Percentiles rank a stretch among this genome's conserved stretches.
phyloP scores from a whole-genome alignment of 2,797 vertebrate genomes.

The Acropternis orthonyx region DNA sequence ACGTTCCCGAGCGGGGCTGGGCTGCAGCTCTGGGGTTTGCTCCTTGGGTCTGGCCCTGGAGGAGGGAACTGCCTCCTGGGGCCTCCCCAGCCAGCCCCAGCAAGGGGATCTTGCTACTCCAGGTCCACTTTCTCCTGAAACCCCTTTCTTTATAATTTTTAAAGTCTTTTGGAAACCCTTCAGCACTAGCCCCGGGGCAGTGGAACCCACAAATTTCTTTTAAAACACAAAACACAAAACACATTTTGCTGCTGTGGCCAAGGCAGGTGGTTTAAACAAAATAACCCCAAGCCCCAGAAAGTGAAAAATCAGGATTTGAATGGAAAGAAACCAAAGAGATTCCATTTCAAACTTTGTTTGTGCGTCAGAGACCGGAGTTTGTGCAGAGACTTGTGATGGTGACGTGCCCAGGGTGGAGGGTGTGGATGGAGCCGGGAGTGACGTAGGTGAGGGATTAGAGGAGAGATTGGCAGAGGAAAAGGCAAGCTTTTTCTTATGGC shows the following conservation, averaged over 20 bases:
- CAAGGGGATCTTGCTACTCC: accelerated
- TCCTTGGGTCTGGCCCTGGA: not conserved
- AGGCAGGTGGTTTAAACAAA: not conserved
- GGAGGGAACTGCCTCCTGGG: not conserved
- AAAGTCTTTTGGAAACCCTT: not conserved
- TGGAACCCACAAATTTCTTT: not conserved
- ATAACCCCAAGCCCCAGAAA: accelerated
- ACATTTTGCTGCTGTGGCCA: not conserved
- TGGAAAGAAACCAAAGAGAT: not conserved
- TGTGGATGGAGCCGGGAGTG: not conserved
- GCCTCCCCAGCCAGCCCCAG: not conserved
- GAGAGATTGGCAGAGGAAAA: not conserved
- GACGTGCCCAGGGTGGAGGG: not conserved
- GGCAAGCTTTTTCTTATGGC: accelerated
- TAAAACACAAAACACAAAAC: not conserved
- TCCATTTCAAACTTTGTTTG: not conserved
- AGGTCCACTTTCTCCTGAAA: not conserved
- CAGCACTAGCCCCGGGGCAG: accelerated
- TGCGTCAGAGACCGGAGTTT: not conserved
- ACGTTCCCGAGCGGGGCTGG: slow-evolving; percentile 19
- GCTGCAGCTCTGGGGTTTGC: not conserved
- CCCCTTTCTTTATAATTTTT: not conserved
- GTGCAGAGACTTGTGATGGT: not conserved
- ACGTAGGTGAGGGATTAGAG: not conserved
- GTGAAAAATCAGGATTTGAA: not conserved